phyloP scores from a whole-genome alignment of 2,797 vertebrate species.

The Clarias fuscus region DNA sequence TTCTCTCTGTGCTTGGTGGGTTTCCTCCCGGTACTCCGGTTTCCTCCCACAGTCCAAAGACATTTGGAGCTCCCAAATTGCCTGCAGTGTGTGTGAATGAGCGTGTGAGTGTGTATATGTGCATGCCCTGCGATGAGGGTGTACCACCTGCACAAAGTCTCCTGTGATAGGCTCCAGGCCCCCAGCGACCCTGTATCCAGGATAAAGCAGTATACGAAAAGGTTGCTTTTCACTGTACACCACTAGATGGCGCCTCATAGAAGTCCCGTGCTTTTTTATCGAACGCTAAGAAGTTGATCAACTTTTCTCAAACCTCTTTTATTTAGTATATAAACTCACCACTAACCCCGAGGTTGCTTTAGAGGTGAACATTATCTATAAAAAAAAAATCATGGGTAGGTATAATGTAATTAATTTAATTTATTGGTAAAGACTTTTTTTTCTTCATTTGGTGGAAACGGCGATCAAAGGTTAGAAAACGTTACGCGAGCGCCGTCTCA shows the following conservation, averaged over 20 bases:
- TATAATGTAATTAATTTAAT: background rate
- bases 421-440: background rate
- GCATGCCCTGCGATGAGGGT: too few relatives aligned
- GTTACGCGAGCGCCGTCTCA: background rate
- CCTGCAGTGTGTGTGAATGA: too few relatives aligned
- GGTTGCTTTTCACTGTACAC: background rate
- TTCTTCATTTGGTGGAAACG: background rate
- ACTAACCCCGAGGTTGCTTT: background rate
- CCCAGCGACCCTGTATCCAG: too few relatives aligned
- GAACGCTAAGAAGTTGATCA: background rate
- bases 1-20: too few relatives aligned
- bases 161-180: too few relatives aligned
- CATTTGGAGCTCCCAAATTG: too few relatives aligned
- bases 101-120: too few relatives aligned
- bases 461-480: background rate
- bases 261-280: background rate
- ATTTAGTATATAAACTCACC: background rate
- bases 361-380: background rate
- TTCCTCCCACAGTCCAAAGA: too few relatives aligned
- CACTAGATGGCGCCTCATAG: conserved; percentile 40
- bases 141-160: too few relatives aligned
- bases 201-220: background rate
- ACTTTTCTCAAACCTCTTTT: background rate
- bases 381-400: background rate
- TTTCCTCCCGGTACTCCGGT: too few relatives aligned